Evolutionary conservation across 2,888 invertebrate genomes (phyloP), one percentile per base, ranked within the genome.

Genomic region (Agrochola lota): DNA sequence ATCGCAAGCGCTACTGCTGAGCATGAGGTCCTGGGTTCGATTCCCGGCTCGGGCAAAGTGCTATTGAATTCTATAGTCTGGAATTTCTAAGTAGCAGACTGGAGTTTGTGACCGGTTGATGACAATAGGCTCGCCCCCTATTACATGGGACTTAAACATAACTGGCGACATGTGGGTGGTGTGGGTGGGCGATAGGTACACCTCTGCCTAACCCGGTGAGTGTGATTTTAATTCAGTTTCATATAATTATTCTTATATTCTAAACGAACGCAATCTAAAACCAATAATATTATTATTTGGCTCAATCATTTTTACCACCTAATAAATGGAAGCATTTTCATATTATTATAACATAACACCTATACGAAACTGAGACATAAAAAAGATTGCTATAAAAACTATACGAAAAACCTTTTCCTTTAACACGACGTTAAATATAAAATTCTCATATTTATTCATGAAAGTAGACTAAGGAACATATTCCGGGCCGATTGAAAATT

Each of bases 391-490:
- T 55, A 78, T 68, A 85, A 77, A 81, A 74, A 43, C 83, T 59
- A 59, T 60, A 46, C 15, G n/a, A 63, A 75, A 74, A 71, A 83
- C 77, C 64, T 78, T 84, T 85, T 77, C 59, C 77, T 62, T 71
- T 76, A 87, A 80, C 78, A 71, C 74, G 49, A 52, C 67, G 78
- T 81, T 83, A 85, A 87, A 80, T 87, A 87, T 80, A 70, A 85
- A 85, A 80, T 20, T 52, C 68, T 85, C 80, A 79, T 87, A 85
- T 85, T 82, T 87, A 87, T 87, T 87, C 88, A 87, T 87, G 77
- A 64, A 74, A 80, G 77, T 81, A n/a, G 75, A 77, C 76, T 63
- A 35, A 40, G 57, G 59, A 87, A 68, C 86, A 87, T 87, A 84
- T 87, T 87, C 64, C 23, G 79, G 59, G 69, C 60, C 80, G 80